Evolutionary conservation across 2,113 vertebrate genomes (phyloP), one percentile per base, ranked within the genome.

Genomic region (Actenoides lindsayi): DNA sequence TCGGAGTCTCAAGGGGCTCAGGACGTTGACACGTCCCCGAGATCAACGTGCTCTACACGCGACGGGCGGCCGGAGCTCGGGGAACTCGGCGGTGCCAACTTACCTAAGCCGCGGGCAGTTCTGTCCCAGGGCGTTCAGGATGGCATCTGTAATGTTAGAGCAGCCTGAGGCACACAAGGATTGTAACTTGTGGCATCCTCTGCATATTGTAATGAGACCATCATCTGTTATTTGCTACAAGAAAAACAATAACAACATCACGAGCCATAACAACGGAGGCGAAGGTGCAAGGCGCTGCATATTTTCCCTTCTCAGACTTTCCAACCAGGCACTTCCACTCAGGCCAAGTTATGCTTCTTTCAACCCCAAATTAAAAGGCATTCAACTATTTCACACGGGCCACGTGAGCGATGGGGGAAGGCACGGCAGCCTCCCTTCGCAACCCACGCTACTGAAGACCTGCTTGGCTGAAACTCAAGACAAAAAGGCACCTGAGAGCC

Each of bases 151-250:
- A 96, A 99, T 99, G 98, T 99, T 99, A 98, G 98, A 99, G 96
- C 99, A 99, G 97, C 99, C 99, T 3, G 99, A 99, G 48, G 99
- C 99, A 46, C 99, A 99, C 65, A 99, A 98, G 68, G 99, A 99
- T 96, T 99, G 99, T 92, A 99, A 97, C 90, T 99, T 99, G 98
- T 99, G 99, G 94, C 99, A 99, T 64, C 99, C 99, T 94, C 99
- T 99, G 97, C 99, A 99, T 97, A 99, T 99, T 67, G 99, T 99
- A 97, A 99, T 99, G 95, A 99, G 99, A 76, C 99, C 99, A 28
- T 99, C 99, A 39, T 99, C 99, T 96, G 99, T 99, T 98, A 99
- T 99, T 98, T 99, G 99, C 99, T 99, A 98, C 97, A 98, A 82
- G 85, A 94, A 77, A 60, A 92, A 78, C 16, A 71, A 64, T 1